phyloP scores from a whole-genome alignment of 2,797 vertebrate species.

The Protosalanx chinensis region DNA sequence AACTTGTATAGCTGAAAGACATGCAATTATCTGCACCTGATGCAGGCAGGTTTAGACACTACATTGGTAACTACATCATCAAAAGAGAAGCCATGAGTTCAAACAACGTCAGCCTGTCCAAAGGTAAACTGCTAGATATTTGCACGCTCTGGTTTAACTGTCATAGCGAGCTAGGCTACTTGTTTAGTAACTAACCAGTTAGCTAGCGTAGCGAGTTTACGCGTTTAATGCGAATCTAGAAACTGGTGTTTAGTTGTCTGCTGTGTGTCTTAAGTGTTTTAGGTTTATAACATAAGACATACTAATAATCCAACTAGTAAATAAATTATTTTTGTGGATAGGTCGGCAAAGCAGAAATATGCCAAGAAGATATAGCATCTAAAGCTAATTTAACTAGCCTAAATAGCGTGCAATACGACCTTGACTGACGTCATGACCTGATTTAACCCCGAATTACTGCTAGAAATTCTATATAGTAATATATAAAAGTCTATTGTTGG shows the following conservation, averaged over 20 bases:
- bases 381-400: not conserved
- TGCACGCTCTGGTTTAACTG: too few relatives aligned
- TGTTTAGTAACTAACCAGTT: not conserved
- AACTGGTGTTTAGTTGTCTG: not conserved
- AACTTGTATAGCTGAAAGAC: not conserved
- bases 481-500: too few relatives aligned
- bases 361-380: not conserved
- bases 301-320: too few relatives aligned
- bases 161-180: not conserved
- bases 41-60: not conserved
- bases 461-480: too few relatives aligned
- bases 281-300: not conserved
- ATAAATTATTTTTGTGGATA: too few relatives aligned
- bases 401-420: not conserved
- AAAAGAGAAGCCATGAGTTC: constrained; percentile 4
- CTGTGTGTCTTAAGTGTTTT: not conserved
- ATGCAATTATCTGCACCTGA: not conserved
- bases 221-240: too few relatives aligned
- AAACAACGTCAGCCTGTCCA: constrained; percentile 10
- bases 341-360: too few relatives aligned
- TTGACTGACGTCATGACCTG: not conserved
- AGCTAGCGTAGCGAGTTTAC: not conserved
- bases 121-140: constrained; percentile 8
- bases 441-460: not conserved
- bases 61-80: not conserved